Base-by-base conservation (phyloP, 2,113 vertebrate species). In the Anoplopoma fimbria region DNA sequence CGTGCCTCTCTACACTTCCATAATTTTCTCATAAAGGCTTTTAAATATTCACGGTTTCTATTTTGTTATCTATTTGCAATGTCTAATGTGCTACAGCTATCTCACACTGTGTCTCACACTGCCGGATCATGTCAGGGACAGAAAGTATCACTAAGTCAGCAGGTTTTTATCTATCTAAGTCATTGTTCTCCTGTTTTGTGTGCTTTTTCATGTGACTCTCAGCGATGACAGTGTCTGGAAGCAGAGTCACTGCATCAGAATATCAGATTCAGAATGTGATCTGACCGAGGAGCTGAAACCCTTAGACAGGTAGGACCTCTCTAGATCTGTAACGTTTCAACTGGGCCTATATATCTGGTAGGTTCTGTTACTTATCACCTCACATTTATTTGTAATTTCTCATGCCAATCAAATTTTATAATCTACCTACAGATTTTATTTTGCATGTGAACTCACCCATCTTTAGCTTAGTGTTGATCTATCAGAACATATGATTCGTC, bases 221-320 rank as follows among this genome's bases (percentile, higher is more conserved):
- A 97, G 96, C 12, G 5, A 64, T 0, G 53, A n/a, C n/a, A n/a
- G n/a, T n/a, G n/a, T n/a, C n/a, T n/a, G n/a, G n/a, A n/a, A n/a
- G n/a, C 92, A 45, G 17, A 95, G 85, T 75, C 62, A 94, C 65
- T 99, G 98, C 69, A 89, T 90, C 78, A 0, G 1, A 19, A 93
- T 77, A 1, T 6, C 23, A 51, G 74, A 88, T 1, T 94, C 94
- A 0, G 95, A 96, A 29, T 99, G 98, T 77, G 98, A 99, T 76
- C 82, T 99, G 84, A 97, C 96, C 0, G 86, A 91, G 0, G 6
- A 74, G 0, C 68, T 97, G 1, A 9, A 9, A 7, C 55, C 95
- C 0, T 49, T 89, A 0, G 83, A 69, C 78, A 88, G 75, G 92
- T 92, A 70, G 3, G 76, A 58, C 40, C 12, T 68, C 7, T 31